Percentiles rank a stretch among this genome's conserved stretches.
Evolutionary conservation across 2,113 vertebrate genomes (phyloP).

Genomic region (Microcebus jonahi): DNA sequence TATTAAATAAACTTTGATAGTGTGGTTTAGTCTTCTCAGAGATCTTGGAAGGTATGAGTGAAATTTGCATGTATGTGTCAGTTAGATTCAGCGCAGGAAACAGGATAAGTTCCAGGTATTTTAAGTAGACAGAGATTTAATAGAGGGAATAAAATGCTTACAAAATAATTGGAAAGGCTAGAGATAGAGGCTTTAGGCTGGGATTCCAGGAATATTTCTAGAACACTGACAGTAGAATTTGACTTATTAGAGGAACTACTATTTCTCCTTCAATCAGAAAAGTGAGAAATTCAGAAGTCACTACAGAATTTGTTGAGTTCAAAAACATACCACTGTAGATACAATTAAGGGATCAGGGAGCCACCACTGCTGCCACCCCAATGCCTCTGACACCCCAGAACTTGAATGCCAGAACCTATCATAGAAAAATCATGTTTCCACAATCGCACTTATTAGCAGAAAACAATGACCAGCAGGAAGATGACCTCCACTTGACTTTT

Average conservation of each 20-base stretch:
- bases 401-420: background rate
- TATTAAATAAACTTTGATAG: background rate
- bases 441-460: background rate
- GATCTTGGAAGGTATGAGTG: background rate
- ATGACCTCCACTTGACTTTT: conserved; percentile 39
- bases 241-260: background rate
- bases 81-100: background rate
- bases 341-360: background rate
- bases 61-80: background rate
- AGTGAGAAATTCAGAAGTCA: background rate
- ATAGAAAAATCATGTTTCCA: background rate
- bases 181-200: background rate
- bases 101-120: conserved; percentile 44
- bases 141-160: conserved; percentile 50
- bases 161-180: background rate
- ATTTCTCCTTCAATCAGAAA: background rate
- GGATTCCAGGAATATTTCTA: background rate
- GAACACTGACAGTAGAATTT: background rate
- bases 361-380: background rate
- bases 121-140: conserved; percentile 44
- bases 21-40: background rate
- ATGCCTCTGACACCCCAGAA: background rate
- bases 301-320: background rate
- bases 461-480: conserved; percentile 32
- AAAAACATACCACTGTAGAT: background rate